Conservation (phyloP, 1,140 invertebrate species). For the Saxidomus purpurata region DNA sequence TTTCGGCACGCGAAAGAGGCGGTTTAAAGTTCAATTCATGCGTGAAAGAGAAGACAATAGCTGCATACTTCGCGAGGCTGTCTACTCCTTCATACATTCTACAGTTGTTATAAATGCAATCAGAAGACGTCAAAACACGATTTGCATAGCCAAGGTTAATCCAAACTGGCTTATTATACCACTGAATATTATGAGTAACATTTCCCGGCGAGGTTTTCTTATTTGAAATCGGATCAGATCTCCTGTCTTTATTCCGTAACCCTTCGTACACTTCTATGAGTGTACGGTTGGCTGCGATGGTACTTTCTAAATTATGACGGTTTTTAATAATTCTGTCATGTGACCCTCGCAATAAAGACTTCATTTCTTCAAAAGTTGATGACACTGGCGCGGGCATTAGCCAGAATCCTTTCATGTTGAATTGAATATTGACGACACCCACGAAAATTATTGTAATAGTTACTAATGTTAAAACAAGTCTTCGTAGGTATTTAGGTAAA, state of each 20-base stretch:
- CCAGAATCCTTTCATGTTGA: conserved; percentile 7
- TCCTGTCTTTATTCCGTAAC: not conserved
- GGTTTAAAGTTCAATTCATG: not conserved
- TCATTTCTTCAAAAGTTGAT: not conserved
- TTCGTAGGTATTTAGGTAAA: not conserved
- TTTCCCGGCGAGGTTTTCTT: not conserved
- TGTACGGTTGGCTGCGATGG: not conserved
- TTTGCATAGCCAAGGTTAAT: not conserved
- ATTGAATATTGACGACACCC: not conserved
- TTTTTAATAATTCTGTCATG: no score
- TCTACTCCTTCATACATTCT: not conserved
- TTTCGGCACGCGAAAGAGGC: not conserved
- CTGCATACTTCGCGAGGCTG: not conserved
- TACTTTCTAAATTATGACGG: not conserved
- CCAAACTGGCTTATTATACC: conserved; percentile 56
- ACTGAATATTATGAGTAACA: not conserved
- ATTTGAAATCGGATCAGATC: not conserved
- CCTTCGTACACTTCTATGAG: not conserved
- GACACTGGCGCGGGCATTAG: not conserved
- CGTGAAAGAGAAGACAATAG: conserved; percentile 31
- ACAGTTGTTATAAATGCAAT: conserved; percentile 45
- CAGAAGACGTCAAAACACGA: not conserved
- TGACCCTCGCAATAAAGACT: not conserved
- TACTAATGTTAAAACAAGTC: not conserved
- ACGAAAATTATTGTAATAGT: not conserved